Percentiles rank a stretch among this genome's conserved stretches.
Evolutionary conservation across 2,113 vertebrate species (phyloP).

Genomic region (Bubo bubo): DNA sequence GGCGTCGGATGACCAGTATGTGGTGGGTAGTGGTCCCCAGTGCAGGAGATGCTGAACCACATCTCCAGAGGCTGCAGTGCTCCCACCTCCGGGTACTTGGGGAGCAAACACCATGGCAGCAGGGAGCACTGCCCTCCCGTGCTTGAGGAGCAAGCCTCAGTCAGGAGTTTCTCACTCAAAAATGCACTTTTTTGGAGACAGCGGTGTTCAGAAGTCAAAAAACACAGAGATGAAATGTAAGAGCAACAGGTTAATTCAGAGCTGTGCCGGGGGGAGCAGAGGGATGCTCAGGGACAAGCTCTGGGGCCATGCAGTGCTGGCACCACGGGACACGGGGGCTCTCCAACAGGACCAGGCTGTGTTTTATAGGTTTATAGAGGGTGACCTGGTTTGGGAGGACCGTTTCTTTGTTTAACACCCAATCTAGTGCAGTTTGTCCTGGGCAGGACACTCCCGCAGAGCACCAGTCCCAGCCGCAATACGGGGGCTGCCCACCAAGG

Average conservation of each 20-base stretch:
- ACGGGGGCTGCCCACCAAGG: fast-evolving
- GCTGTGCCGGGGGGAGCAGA: not conserved
- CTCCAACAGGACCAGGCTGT: not conserved
- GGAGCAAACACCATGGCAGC: not conserved
- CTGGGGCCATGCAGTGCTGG: not conserved
- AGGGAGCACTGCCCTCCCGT: not conserved
- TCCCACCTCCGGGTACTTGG: not conserved
- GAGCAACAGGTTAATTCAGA: fast-evolving
- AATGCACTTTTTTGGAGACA: not conserved
- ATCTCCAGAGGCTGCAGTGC: not conserved
- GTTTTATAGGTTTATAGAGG: not conserved
- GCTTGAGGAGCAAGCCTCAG: not conserved
- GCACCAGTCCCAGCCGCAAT: not conserved
- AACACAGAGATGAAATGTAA: not conserved
- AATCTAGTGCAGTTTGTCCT: fast-evolving
- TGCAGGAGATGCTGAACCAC: not conserved
- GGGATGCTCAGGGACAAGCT: not conserved
- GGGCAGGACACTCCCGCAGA: not conserved
- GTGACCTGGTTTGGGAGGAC: fast-evolving
- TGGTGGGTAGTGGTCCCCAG: not conserved
- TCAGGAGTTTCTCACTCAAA: not conserved
- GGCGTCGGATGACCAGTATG: fast-evolving
- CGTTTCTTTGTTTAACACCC: not conserved
- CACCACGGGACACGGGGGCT: not conserved
- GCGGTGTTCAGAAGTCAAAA: fast-evolving